Evolutionary conservation across 2,888 invertebrate species (phyloP).

Genomic region (Apomyelois bistriatella): DNA sequence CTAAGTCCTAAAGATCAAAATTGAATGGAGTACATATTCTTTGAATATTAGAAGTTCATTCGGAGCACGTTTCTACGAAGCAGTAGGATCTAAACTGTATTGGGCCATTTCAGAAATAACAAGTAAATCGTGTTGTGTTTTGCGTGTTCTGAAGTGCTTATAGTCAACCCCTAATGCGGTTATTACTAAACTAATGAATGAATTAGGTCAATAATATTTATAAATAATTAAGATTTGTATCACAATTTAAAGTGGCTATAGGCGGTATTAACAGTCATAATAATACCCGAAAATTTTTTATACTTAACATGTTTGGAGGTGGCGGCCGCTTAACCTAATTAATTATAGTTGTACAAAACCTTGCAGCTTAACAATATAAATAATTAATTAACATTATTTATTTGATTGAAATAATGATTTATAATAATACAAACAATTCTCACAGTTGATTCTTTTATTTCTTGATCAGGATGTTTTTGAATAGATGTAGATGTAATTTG

Average conservation of each 20-base stretch:
- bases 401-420: no score
- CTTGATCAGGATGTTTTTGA: no score
- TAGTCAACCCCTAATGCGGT: slow-evolving; percentile 4
- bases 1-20: not conserved
- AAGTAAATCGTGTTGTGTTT: slow-evolving; percentile 10
- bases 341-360: no score
- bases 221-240: slow-evolving; percentile 11
- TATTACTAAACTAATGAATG: slow-evolving; percentile 14
- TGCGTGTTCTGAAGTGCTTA: slow-evolving; percentile 6
- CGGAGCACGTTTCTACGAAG: slow-evolving; percentile 19
- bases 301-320: not conserved
- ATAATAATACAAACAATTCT: no score
- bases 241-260: slow-evolving; percentile 5
- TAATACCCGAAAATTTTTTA: not conserved
- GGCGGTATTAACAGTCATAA: not conserved
- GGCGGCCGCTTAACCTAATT: no score
- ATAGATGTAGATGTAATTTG: no score
- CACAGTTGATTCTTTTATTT: no score
- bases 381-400: no score
- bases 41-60: slow-evolving; percentile 14
- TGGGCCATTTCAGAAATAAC: slow-evolving; percentile 17
- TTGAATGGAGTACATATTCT: not conserved
- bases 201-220: slow-evolving; percentile 15
- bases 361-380: no score
- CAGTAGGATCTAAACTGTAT: slow-evolving; percentile 21